Base-by-base conservation (phyloP, 2,888 invertebrate species). In the Homarus gammarus region DNA sequence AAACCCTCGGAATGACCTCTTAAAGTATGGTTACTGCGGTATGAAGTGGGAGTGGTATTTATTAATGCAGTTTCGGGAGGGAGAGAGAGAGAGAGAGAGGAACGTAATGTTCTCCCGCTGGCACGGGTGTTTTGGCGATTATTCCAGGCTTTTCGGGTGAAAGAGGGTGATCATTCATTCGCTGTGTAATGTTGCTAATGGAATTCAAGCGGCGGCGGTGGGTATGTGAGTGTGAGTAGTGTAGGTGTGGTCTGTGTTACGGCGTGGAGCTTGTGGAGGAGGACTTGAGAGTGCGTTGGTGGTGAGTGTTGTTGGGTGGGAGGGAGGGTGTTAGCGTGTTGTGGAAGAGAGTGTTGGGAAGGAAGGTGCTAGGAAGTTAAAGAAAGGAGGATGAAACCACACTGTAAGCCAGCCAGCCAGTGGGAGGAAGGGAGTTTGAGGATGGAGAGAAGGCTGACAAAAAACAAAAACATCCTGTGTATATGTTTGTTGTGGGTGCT, bases 111-210 rank as follows among this genome's bases (percentile, higher is more conserved):
- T 8, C 77, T 78, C 31, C 77, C 56, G 51, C 49, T 27, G 31
- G n/a, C 51, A 15, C 49, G 10, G 15, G 2, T 51, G 51, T 56
- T 56, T 38, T 31, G 31, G 77, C 49, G 31, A 78, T 79, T 79
- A 33, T 79, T 79, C 79, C 56, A 56, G 51, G 77, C 77, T 78
- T 33, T 49, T 56, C 77, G 27, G 36, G 79, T 61, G 79, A 61
- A 61, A 79, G 78, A 78, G 78, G 49, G 79, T 79, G 56, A 79
- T 79, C 79, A 79, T 61, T 79, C 79, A 79, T 79, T 56, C 79
- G 18, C 61, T 79, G 61, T 84, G 64, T 87, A 87, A 87, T 87
- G 79, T 70, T 79, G 56, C 81, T 87, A 87, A 87, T 87, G 86
- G 86, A 79, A 79, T 81, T 70, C 81, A 85, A 73, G 84, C 38